Evolutionary conservation across 2,797 vertebrate species (phyloP), one percentile per base, ranked within the genome.

Genomic region (Morelia viridis): DNA sequence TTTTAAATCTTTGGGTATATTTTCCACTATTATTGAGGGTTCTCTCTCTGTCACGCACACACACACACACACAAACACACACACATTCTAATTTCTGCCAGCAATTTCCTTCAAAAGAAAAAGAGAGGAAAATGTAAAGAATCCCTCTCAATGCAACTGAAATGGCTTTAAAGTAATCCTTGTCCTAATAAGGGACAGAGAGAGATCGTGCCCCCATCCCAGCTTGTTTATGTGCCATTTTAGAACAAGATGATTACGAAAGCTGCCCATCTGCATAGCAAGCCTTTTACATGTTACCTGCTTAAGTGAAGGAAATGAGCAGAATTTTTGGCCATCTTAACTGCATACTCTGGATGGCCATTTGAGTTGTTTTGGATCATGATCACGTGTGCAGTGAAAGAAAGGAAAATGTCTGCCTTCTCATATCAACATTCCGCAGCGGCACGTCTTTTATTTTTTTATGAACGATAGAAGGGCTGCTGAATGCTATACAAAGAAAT

Each of bases 401-500:
- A 95, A 92, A 53, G 68, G 94, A 95, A 96, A 97, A 93, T 95
- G 89, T 89, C 95, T 96, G 95, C 95, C 92, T 96, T 96, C 95
- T 96, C 93, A 89, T 93, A 93, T 96, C 95, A 96, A 95, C 94
- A 94, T 94, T 96, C 88, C 90, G 94, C 93, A 94, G 93, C 93
- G 94, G 93, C 94, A 96, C 96, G 97, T 97, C 97, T 96, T 95
- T 93, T 93, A 95, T 95, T 88, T 95, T 41, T 88, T 94, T 88
- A 64, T 94, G 94, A 96, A 95, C 96, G 97, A 97, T 96, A 95
- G 95, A 96, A 96, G 94, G 92, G 76, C 93, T 96, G 95, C 62
- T 61, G 92, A 95, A 93, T 17, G 93, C 26, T 65, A 65, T 53
- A 65, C 10, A 28, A 65, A 26, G 64, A 65, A 53, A 53, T 53